These are phyloP conservation scores for Ceyx melanurus DNA, from an alignment of 2,113 vertebrate species.

Conservation along the genomic window DNA sequence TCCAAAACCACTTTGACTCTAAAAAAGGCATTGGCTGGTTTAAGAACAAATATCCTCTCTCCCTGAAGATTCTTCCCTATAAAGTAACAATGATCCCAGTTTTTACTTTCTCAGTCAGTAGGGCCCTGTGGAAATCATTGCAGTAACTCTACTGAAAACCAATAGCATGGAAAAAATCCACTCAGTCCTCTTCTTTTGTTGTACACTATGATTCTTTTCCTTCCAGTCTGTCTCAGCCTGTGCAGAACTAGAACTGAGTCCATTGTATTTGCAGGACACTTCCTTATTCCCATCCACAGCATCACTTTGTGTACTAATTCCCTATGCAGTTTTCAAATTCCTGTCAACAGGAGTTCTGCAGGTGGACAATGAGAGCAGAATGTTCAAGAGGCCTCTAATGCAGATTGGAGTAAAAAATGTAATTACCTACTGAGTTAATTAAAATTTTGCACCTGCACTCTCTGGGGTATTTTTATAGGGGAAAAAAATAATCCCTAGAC, in stretches of 20 bases:
- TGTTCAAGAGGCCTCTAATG: not conserved
- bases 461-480: not conserved
- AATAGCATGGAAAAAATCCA: not conserved
- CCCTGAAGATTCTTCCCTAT: not conserved
- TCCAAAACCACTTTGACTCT: not conserved
- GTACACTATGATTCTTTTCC: not conserved
- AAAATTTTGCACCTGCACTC: conserved; percentile 35
- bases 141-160: not conserved
- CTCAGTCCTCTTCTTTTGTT: not conserved
- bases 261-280: not conserved
- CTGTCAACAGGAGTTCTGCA: not conserved
- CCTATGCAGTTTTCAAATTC: not conserved
- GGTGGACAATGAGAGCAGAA: not conserved
- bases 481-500: not conserved
- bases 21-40: not conserved
- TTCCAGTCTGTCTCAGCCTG: not conserved
- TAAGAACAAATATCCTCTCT: not conserved
- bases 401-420: not conserved
- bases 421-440: conserved; percentile 36
- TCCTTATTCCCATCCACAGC: not conserved
- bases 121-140: not conserved
- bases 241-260: not conserved
- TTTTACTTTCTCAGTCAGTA: not conserved
- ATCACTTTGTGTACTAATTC: not conserved
- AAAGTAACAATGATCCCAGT: not conserved